Conservation (phyloP, 2,113 vertebrate species). For the Dromiciops gliroides region DNA sequence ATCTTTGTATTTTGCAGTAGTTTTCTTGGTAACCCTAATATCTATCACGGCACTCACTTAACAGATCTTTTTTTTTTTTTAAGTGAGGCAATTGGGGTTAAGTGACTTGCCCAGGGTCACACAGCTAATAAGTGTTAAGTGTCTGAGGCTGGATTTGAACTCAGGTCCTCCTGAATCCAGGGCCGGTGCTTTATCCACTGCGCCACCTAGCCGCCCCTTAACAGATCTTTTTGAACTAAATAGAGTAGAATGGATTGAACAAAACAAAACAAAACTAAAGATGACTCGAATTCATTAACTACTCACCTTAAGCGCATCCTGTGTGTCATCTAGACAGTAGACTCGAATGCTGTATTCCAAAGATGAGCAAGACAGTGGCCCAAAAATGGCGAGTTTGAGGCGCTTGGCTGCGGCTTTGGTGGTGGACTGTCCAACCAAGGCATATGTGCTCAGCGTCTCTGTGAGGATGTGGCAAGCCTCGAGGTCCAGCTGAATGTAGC, state of each 20-base stretch:
- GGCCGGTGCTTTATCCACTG: too few species aligned
- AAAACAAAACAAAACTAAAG: background rate
- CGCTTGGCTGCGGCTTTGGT: constrained; percentile 93
- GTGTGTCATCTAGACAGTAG: constrained; percentile 95
- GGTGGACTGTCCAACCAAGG: constrained; percentile 92
- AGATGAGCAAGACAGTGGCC: constrained; percentile 90
- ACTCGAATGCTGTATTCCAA: constrained; percentile 95
- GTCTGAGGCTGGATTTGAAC: too few species aligned
- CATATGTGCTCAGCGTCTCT: constrained; percentile 93
- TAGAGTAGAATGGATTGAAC: background rate
- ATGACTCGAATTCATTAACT: background rate
- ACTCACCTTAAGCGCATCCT: constrained; percentile 94
- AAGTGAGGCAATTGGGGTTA: too few species aligned
- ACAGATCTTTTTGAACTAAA: background rate
- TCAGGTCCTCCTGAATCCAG: too few species aligned
- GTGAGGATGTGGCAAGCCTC: constrained; percentile 96
- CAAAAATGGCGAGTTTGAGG: constrained; percentile 94
- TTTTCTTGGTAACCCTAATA: background rate
- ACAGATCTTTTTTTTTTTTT: too few species aligned
- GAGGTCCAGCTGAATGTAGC: constrained; percentile 93
- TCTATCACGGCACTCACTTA: background rate
- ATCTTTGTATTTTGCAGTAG: background rate
- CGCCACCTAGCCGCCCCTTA: too few species aligned
- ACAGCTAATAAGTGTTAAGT: too few species aligned
- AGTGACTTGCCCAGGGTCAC: too few species aligned